Base-by-base conservation (phyloP, 2,888 invertebrate genomes). In the Odontomyia ornata region DNA sequence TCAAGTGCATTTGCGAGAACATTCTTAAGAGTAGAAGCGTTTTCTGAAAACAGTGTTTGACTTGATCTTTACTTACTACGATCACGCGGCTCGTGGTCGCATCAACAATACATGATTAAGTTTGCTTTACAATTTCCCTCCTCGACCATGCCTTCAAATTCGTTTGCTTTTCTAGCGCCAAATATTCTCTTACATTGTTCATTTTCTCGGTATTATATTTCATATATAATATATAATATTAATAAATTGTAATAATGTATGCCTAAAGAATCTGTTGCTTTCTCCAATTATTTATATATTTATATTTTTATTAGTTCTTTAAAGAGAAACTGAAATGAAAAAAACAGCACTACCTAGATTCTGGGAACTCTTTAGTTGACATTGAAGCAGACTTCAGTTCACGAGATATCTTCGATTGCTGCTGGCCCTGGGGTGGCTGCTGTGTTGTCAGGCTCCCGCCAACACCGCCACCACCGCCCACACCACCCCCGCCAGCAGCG, bases 291-390 rank as follows among this genome's bases (percentile, higher is more conserved):
- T 75, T 75, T 62, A 25, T 46, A 64, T 75, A 75, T 64, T 60
- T 56, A 75, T 75, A 21, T 62, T 76, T 57, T 73, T 76, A 47
- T 65, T 76, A 46, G 64, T 64, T 65, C 1, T 56, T 65, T 52
- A 69, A 76, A 60, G 69, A 71, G 57, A 71, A 76, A 69, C 57
- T 71, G 76, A 76, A 76, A 76, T 56, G 67, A 56, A 57, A 76
- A 69, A 69, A 80, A 82, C 83, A 84, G 84, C 87, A 86, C 86
- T 86, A 87, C 87, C 86, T 86, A 87, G 86, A 84, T 83, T 86
- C 86, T 80, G 87, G 86, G 82, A 86, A 84, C 84, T 86, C 86
- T 84, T 86, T 86, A 83, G 86, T 83, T 82, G 86, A 81, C 77
- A 80, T 76, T 79, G 83, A 80, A 78, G 82, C 80, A 77, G 83